Base-by-base conservation (phyloP, 2,888 invertebrate species). In the Spodoptera littoralis region DNA sequence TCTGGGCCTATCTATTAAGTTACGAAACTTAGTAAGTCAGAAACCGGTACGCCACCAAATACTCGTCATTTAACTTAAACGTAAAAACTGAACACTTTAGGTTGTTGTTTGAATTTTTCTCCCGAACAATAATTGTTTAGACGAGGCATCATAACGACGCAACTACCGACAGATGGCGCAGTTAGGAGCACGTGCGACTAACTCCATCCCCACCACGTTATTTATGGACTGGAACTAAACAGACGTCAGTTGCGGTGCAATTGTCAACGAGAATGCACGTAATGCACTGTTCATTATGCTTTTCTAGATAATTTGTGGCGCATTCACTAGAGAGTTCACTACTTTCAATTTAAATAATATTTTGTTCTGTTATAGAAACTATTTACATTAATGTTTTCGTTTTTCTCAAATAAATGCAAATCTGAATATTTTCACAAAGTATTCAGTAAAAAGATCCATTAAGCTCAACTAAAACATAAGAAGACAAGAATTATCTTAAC, bases 131-230 rank as follows among this genome's bases (percentile, higher is more conserved):
- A 60, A 76, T 58, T 72, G 79, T 62, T 72, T 72, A 76, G 68
- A 76, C 50, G 61, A 55, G 51, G 50, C 63, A 57, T 61, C 55
- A 51, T 79, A 76, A 67, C 54, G 60, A 54, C 64, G 47, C 41
- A 48, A 57, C 54, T 65, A 50, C 59, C 67, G 53, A 71, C 75
- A 79, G 79, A 76, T 64, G 72, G 77, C 64, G 61, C 60, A 60
- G 76, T 79, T 76, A 66, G 45, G 36, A 44, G 67, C 79, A 79
- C 75, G 76, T 76, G 75, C 64, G 30, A 50, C 62, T 45, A 62
- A 53, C 65, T 76, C 48, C 58, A 70, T 65, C 72, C 72, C 57
- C 58, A 65, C 76, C 48, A 51, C 12, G 41, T 76, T 63, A 79
- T 71, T 76, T 79, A 79, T 57, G 48, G 24, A 8, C 48, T 48